phyloP scores from a whole-genome alignment of 92 coral and sea anemone genomes.

The Scolanthus callimorphus region DNA sequence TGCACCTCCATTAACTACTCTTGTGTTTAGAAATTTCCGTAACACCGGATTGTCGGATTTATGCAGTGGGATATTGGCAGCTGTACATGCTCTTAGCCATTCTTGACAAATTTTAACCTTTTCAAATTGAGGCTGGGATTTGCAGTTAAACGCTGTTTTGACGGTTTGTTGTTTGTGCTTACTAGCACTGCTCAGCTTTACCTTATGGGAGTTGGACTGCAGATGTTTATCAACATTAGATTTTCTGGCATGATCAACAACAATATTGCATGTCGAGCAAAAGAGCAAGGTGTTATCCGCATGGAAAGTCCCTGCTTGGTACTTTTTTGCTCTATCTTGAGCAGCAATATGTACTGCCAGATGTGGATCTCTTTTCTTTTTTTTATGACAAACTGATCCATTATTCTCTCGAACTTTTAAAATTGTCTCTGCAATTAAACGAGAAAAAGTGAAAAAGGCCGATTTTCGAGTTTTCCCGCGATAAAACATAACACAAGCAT shows the following conservation, averaged over 20 bases:
- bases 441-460: not conserved
- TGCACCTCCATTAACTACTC: conserved; percentile 53
- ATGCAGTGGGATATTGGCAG: conserved; percentile 51
- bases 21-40: conserved; percentile 22
- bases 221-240: conserved; percentile 31
- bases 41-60: conserved; percentile 43
- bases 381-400: not conserved
- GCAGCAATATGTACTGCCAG: conserved; percentile 6
- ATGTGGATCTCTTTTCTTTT: conserved; percentile 6
- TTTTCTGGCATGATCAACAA: conserved; percentile 28
- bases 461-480: not conserved
- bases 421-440: not conserved
- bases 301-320: conserved; percentile 30
- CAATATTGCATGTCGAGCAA: conserved; percentile 39
- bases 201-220: conserved; percentile 10
- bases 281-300: conserved; percentile 31
- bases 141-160: conserved; percentile 21
- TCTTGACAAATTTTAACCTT: conserved; percentile 47
- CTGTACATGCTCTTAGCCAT: conserved; percentile 49
- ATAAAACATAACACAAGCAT: not conserved
- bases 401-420: not conserved
- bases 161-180: conserved; percentile 41
- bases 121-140: conserved; percentile 21
- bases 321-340: conserved; percentile 16
- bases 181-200: not conserved